A percentile compares a stretch with the other conserved stretches of the same genome.
These are phyloP conservation scores for Lasioglossum leucozonium DNA, from an alignment of 2,888 invertebrate genomes.

Conservation along the genomic window DNA sequence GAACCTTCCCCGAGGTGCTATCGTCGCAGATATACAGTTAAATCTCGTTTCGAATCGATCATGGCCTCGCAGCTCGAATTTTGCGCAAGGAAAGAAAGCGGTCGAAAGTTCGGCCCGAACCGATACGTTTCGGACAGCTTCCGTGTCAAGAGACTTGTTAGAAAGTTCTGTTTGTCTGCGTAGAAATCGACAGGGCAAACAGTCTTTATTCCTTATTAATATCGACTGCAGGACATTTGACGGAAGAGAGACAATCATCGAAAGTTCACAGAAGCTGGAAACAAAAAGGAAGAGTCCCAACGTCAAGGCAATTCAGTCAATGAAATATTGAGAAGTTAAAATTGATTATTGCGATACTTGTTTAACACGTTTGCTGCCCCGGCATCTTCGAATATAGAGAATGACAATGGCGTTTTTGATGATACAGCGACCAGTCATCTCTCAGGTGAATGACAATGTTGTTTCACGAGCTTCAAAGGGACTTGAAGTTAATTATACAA, in stretches of 20 bases:
- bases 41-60: neutral
- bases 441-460: neutral
- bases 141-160: constrained; percentile 2
- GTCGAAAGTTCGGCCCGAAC: constrained; percentile 22
- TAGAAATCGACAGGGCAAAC: constrained; percentile 9
- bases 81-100: constrained; percentile 44
- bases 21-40: neutral
- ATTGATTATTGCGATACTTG: neutral
- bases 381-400: neutral
- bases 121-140: constrained; percentile 18
- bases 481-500: neutral
- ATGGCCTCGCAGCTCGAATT: neutral
- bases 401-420: neutral
- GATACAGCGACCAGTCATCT: neutral
- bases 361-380: neutral
- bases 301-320: neutral
- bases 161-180: constrained; percentile 26
- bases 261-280: too few relatives aligned
- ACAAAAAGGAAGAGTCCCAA: too few relatives aligned
- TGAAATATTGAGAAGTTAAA: neutral
- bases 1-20: constrained; percentile 10
- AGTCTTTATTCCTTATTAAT: neutral
- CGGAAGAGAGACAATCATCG: neutral
- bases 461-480: neutral
- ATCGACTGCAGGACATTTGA: neutral